Conservation (phyloP, 2,113 vertebrate species). For the Gnathochromis pfefferi region DNA sequence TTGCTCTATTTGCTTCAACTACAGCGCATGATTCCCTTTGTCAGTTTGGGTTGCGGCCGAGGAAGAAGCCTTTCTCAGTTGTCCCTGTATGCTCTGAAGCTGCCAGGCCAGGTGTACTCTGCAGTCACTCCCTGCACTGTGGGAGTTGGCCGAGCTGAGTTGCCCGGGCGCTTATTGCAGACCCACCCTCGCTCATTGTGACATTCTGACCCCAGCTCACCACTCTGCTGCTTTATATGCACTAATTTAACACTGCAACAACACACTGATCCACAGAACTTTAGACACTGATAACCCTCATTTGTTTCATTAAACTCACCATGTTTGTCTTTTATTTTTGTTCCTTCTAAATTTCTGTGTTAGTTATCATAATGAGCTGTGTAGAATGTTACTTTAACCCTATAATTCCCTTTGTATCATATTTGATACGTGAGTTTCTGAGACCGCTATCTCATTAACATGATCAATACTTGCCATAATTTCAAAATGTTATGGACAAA, state of each 20-base stretch:
- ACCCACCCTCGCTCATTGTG: neutral
- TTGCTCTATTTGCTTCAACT: conserved; percentile 7
- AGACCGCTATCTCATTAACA: neutral
- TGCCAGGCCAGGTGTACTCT: conserved; percentile 59
- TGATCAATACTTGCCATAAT: neutral
- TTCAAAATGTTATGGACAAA: neutral
- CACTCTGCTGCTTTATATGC: neutral
- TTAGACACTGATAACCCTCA: neutral
- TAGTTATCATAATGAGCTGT: neutral
- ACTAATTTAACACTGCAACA: neutral
- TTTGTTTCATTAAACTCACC: neutral
- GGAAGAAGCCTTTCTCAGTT: conserved; percentile 32
- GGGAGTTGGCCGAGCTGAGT: neutral
- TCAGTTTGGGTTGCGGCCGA: conserved; percentile 33
- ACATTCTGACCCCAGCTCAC: neutral
- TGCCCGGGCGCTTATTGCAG: neutral
- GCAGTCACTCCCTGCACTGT: conserved; percentile 46
- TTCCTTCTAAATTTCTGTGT: neutral
- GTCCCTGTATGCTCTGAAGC: conserved; percentile 34
- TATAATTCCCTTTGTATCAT: neutral
- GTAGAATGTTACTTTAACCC: neutral
- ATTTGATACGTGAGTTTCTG: neutral
- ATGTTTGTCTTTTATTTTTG: neutral
- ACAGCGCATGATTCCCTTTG: conserved; percentile 47
- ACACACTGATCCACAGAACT: neutral